phyloP scores from a whole-genome alignment of 2,888 invertebrate species.

The Clostera curtula region DNA sequence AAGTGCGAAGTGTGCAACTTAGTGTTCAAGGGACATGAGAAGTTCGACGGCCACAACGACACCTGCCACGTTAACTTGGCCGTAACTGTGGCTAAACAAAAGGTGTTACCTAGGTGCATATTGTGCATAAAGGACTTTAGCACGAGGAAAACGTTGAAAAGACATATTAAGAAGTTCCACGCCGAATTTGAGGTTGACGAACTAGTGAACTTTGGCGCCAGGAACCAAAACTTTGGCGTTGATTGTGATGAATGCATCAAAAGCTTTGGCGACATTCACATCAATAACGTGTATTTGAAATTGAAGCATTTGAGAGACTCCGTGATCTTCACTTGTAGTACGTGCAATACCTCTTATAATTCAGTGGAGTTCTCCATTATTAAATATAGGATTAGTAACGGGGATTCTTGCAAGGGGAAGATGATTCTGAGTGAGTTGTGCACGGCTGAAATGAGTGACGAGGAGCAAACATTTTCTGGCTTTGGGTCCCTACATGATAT shows the following conservation, averaged over 20 bases:
- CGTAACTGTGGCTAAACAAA: constrained; percentile 27
- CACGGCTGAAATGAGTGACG: constrained; percentile 55
- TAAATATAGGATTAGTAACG: constrained; percentile 29
- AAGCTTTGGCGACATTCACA: constrained; percentile 38
- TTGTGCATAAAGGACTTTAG: constrained; percentile 61
- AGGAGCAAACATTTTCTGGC: constrained; percentile 25
- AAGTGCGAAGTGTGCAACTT: constrained; percentile 56
- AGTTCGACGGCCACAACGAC: constrained; percentile 47
- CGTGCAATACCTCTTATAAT: constrained; percentile 34
- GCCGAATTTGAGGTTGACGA: constrained; percentile 47
- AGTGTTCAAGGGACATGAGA: constrained; percentile 48
- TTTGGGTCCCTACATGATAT: constrained; percentile 30
- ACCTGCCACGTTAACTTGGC: constrained; percentile 28
- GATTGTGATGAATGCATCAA: constrained; percentile 51
- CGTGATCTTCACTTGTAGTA: constrained; percentile 41
- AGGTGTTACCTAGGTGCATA: constrained; percentile 42
- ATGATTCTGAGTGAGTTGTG: constrained; percentile 55
- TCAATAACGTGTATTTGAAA: constrained; percentile 31
- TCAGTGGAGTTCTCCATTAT: constrained; percentile 44
- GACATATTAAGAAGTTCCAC: constrained; percentile 59
- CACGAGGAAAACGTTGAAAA: constrained; percentile 48
- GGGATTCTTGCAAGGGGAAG: constrained; percentile 31
- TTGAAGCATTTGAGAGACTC: constrained; percentile 36
- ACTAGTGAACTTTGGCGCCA: constrained; percentile 37
- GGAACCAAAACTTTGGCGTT: constrained; percentile 26